Base-by-base conservation (phyloP, 2,113 vertebrate genomes). In the Podocnemis expansa region DNA sequence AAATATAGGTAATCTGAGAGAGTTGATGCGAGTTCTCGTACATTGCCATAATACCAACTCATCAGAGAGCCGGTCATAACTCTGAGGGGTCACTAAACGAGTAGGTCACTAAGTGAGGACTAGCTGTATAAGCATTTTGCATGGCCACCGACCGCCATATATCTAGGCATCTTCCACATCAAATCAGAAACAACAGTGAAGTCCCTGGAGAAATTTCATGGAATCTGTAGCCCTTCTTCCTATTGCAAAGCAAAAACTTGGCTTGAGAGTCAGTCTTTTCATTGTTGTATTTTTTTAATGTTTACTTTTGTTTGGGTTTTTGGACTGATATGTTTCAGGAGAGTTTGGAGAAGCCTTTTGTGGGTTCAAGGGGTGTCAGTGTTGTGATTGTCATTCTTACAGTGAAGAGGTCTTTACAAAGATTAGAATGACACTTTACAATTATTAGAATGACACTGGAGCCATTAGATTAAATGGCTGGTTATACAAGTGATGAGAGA, bases 121-220 rank as follows among this genome's bases (percentile, higher is more conserved):
- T n/a, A n/a, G n/a, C n/a, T n/a, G n/a, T 78, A 83, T 81, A 79
- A 85, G 56, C 29, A 29, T 60, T 60, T 60, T 60, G 27, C 31
- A 60, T 12, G 31, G 58, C 58, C 11, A 60, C 58, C 29, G 12
- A 60, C 31, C 29, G 31, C 56, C 56, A 12, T 58, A 60, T 31
- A 60, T 60, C 58, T 34, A 0, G 79, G 6, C 22, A 85, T 1
- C 1, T 83, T 58, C 49, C 19, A 60, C 27, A 82, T 4, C 85
- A 91, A 90, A 81, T 51, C 43, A 84, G 84, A 89, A 89, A 60
- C 2, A 94, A 90, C 89, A 92, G 38, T 81, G 60, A 84, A 4
- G 55, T n/a, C 7, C 34, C 58, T 31, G 13, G 27, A 6, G 56
- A n/a, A 29, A 58, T 25, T 29, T 58, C 55, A 56, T 47, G 22